phyloP scores from a whole-genome alignment of 2,888 invertebrate genomes.

The Tillus elongatus region DNA sequence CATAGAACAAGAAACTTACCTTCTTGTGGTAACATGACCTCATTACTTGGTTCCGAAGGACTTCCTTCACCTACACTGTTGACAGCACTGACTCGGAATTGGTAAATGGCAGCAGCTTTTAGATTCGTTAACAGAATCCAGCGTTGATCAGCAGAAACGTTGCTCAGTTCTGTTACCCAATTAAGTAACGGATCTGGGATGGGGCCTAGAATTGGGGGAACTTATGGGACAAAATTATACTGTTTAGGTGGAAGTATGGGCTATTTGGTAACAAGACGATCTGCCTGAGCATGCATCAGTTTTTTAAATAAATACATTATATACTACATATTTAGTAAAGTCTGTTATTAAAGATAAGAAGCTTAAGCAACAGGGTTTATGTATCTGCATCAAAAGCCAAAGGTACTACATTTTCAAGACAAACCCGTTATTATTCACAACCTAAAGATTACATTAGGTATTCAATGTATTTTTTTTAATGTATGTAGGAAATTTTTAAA shows the following conservation, averaged over 20 bases:
- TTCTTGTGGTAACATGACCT: constrained; percentile 90
- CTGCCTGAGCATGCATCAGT: constrained; percentile 18
- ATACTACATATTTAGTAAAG: too few relatives aligned
- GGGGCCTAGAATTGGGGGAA: constrained; percentile 58
- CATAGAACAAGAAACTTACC: constrained; percentile 65
- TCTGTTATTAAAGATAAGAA: too few relatives aligned
- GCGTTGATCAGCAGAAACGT: constrained; percentile 70
- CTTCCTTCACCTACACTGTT: constrained; percentile 94
- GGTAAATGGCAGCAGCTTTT: constrained; percentile 91
- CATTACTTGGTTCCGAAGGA: constrained; percentile 80
- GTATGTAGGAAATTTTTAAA: too few relatives aligned
- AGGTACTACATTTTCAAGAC: too few relatives aligned
- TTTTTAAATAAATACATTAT: too few relatives aligned
- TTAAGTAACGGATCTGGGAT: constrained; percentile 76
- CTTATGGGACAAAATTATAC: constrained; percentile 35
- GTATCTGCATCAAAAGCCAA: too few relatives aligned
- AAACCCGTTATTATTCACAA: too few relatives aligned
- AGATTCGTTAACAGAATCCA: constrained; percentile 75
- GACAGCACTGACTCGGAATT: constrained; percentile 93
- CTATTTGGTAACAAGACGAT: background rate
- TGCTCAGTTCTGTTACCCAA: constrained; percentile 81
- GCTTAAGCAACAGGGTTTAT: too few relatives aligned
- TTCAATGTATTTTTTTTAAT: too few relatives aligned
- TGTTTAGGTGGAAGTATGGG: constrained; percentile 10
- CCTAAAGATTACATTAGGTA: too few relatives aligned